These are phyloP conservation scores for Tipula vernalis DNA, from an alignment of 2,888 invertebrate species.

Conservation along the genomic window DNA sequence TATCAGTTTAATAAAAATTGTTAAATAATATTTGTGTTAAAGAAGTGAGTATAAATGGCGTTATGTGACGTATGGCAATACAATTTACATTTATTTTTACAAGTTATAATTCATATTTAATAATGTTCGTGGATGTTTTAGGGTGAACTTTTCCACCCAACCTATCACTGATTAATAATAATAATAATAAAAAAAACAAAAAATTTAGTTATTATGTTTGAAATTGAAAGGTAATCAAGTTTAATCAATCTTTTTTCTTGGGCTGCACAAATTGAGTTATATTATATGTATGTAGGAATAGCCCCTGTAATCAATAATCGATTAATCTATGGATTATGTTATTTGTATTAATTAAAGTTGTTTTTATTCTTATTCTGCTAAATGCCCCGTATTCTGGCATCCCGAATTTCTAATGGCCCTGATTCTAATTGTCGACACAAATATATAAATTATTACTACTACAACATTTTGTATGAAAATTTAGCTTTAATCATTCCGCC, in stretches of 20 bases:
- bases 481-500: no score
- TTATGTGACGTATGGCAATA: neutral
- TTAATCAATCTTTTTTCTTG: neutral
- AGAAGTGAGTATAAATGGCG: no score
- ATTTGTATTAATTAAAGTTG: neutral
- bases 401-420: no score
- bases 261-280: neutral
- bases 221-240: neutral
- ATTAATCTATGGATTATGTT: neutral
- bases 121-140: no score
- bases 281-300: neutral
- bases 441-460: no score
- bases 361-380: neutral
- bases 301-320: neutral
- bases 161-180: neutral
- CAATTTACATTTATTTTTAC: neutral
- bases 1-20: no score
- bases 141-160: neutral
- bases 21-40: no score
- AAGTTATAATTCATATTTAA: neutral
- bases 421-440: no score
- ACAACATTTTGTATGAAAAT: no score
- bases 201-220: neutral
- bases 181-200: neutral
- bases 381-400: no score